phyloP scores from a whole-genome alignment of 2,888 invertebrate genomes.

The Philopedon plagiatum region DNA sequence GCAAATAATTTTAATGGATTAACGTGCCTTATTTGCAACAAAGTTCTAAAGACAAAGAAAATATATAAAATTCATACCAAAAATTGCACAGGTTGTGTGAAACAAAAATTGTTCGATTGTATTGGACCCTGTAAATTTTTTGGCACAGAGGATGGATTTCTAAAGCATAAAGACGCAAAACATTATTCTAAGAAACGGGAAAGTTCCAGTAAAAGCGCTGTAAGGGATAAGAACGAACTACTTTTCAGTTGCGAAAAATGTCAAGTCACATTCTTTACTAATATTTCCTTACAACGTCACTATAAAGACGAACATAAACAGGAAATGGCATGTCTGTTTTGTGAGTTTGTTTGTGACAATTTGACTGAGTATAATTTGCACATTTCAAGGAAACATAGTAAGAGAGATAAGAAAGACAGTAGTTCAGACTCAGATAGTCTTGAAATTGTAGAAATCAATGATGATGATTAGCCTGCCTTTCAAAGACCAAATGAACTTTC shows the following conservation, averaged over 20 bases:
- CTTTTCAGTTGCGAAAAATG: neutral
- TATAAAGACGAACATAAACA: neutral
- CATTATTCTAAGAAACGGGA: neutral
- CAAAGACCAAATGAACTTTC: too few relatives aligned
- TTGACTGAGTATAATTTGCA: slow-evolving; percentile 8
- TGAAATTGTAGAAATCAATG: slow-evolving; percentile 11
- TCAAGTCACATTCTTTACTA: neutral
- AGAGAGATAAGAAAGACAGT: neutral
- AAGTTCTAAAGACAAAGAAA: neutral
- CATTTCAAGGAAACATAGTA: neutral
- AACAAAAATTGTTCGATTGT: neutral
- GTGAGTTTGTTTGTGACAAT: neutral
- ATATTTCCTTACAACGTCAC: neutral
- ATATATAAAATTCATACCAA: neutral
- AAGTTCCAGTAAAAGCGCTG: neutral
- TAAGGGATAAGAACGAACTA: neutral
- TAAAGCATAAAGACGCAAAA: neutral
- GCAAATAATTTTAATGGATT: neutral
- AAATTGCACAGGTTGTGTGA: neutral
- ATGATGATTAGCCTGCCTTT: neutral
- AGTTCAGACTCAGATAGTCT: slow-evolving; percentile 13
- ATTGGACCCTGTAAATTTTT: neutral
- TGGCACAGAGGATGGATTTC: neutral
- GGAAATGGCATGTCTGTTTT: neutral
- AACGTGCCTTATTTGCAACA: neutral